These are phyloP conservation scores for Gymnocheta viridis DNA, from an alignment of 2,888 invertebrate genomes.

Conservation along the genomic window DNA sequence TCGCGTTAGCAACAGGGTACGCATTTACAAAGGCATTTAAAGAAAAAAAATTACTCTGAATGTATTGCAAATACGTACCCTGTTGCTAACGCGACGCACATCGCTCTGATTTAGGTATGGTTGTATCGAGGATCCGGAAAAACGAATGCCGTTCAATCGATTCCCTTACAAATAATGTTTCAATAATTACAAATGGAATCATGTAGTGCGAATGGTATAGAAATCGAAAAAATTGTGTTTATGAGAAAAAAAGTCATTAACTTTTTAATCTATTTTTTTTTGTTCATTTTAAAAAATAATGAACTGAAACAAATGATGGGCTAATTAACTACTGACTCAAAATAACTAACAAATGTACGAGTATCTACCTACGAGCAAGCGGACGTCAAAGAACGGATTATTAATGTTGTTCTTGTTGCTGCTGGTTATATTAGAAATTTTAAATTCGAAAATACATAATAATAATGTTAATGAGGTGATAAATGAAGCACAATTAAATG, in stretches of 20 bases:
- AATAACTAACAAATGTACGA: not conserved
- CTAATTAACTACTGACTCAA: not conserved
- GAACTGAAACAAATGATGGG: not conserved
- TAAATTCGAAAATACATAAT: not conserved
- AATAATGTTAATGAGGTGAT: constrained; percentile 44
- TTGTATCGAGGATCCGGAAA: too few species aligned
- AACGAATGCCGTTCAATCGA: too few species aligned
- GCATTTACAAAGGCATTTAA: too few species aligned
- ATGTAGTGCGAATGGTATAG: too few species aligned
- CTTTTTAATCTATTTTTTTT: not conserved
- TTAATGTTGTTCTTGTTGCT: not conserved
- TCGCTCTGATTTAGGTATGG: too few species aligned
- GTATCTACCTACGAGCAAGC: too few species aligned
- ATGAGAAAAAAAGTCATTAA: not conserved
- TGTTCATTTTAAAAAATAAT: not conserved
- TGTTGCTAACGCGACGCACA: too few species aligned
- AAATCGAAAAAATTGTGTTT: not conserved
- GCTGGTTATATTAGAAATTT: not conserved
- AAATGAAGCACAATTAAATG: constrained; percentile 38
- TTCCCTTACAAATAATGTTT: too few species aligned
- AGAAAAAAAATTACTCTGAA: too few species aligned
- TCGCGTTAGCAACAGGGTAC: too few species aligned
- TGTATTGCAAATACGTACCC: too few species aligned
- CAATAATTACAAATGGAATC: too few species aligned
- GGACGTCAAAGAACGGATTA: not conserved